A percentile compares a stretch with the other conserved stretches of the same genome.
phyloP scores from a whole-genome alignment of 2,888 invertebrate genomes.

The Stomorhina lunata region DNA sequence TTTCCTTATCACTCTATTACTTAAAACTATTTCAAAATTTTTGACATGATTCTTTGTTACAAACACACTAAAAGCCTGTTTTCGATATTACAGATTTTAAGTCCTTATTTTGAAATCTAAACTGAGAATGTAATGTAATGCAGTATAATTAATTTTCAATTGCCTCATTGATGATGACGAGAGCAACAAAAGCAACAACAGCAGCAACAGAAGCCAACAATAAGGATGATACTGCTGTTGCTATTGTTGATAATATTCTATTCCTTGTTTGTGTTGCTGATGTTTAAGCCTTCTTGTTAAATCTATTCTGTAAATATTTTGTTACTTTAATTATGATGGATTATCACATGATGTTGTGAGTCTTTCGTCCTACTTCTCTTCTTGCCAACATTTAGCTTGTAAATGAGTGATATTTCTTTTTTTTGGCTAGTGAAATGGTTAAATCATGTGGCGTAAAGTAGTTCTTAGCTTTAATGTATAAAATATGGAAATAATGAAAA shows the following conservation, averaged over 20 bases:
- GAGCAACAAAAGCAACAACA: background rate
- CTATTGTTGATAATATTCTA: no score
- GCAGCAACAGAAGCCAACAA: no score
- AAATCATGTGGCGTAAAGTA: background rate
- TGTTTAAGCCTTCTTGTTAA: constrained; percentile 17
- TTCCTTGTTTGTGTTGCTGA: background rate
- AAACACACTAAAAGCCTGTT: background rate
- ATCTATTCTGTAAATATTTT: constrained; percentile 61
- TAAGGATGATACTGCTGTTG: background rate
- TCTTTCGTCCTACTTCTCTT: background rate
- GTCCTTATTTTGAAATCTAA: constrained; percentile 1
- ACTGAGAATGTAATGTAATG: constrained; percentile 8
- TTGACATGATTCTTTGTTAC: background rate
- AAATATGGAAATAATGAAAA: constrained; percentile 7
- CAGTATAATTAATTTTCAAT: constrained; percentile 63
- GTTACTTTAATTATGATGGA: constrained; percentile 66
- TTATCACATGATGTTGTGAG: constrained; percentile 44
- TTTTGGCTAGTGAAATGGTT: background rate
- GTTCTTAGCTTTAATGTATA: background rate
- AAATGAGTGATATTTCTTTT: background rate
- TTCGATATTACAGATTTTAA: background rate
- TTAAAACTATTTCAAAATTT: background rate
- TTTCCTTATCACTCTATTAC: background rate
- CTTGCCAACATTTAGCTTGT: background rate
- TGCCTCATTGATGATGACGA: constrained; percentile 49